phyloP scores from a whole-genome alignment of 2,888 invertebrate genomes.

The Caenorhabditis japonica region DNA sequence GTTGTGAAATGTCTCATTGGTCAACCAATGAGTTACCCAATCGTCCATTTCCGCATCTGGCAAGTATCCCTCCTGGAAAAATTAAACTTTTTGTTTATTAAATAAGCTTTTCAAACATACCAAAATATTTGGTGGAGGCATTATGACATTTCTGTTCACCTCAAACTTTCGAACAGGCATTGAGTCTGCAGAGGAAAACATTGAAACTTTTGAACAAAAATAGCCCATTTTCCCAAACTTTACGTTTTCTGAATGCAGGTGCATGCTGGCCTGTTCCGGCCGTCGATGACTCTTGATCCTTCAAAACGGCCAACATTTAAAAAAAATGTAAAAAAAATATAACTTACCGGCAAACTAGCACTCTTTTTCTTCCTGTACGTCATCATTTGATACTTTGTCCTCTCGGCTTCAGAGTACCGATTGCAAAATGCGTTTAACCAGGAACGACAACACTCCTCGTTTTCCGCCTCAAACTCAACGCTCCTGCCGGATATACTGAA shows the following conservation, averaged over 20 bases:
- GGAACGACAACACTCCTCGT: constrained; percentile 80
- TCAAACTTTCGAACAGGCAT: constrained; percentile 32
- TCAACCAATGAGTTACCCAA: constrained; percentile 72
- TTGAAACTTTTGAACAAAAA: neutral
- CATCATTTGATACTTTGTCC: constrained; percentile 32
- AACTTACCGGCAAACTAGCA: constrained; percentile 49
- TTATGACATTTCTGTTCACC: constrained; percentile 34
- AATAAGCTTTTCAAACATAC: neutral
- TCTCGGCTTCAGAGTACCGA: constrained; percentile 48
- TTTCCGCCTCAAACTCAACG: constrained; percentile 79
- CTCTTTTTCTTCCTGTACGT: constrained; percentile 43
- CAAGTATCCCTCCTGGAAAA: constrained; percentile 35
- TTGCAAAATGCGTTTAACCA: constrained; percentile 80
- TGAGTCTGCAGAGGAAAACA: constrained; percentile 25
- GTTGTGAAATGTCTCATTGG: constrained; percentile 53
- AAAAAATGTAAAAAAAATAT: neutral
- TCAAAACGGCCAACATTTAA: constrained; percentile 3
- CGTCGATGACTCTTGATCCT: constrained; percentile 45
- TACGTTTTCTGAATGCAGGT: constrained; percentile 43
- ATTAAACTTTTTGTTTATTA: neutral
- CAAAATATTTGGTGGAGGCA: constrained; percentile 44
- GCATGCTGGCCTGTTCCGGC: constrained; percentile 30
- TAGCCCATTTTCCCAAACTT: constrained; percentile 23
- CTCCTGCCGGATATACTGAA: constrained; percentile 71
- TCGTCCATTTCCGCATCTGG: constrained; percentile 58